phyloP scores from a whole-genome alignment of 2,888 invertebrate genomes.

The Thalpophila matura region DNA sequence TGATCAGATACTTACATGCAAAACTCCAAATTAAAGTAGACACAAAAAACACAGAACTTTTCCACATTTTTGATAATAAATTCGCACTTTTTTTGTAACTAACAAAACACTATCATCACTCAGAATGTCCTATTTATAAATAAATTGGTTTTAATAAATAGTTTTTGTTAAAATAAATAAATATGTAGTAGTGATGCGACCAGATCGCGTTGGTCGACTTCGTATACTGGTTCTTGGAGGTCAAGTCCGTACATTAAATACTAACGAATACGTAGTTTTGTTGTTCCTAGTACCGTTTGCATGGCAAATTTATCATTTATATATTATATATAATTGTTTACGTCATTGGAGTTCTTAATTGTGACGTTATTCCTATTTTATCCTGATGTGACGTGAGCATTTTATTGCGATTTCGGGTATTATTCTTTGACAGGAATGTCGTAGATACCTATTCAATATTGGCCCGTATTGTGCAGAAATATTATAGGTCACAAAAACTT shows the following conservation, averaged over 20 bases:
- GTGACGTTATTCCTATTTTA: neutral
- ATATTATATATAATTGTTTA: slow-evolving; percentile 33
- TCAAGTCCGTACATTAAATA: slow-evolving; percentile 81
- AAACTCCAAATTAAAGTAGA: slow-evolving; percentile 71
- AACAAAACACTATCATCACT: slow-evolving; percentile 55
- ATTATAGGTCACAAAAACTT: no score
- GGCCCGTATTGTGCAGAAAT: no score
- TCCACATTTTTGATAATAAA: slow-evolving; percentile 69
- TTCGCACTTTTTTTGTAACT: slow-evolving; percentile 54
- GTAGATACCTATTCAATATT: no score
- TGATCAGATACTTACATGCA: slow-evolving; percentile 70
- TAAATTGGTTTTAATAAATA: slow-evolving; percentile 33
- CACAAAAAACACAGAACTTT: slow-evolving; percentile 68
- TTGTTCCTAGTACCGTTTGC: slow-evolving; percentile 78
- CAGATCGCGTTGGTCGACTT: slow-evolving; percentile 67
- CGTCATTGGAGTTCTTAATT: slow-evolving; percentile 21
- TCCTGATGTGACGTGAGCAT: neutral
- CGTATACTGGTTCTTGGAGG: slow-evolving; percentile 84
- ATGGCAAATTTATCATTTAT: slow-evolving; percentile 58
- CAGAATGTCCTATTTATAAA: slow-evolving; percentile 11
- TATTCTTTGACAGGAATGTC: slow-evolving; percentile 2
- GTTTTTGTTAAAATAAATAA: slow-evolving; percentile 39
- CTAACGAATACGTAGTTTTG: slow-evolving; percentile 76
- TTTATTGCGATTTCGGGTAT: slow-evolving; percentile 13
- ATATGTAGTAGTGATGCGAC: slow-evolving; percentile 46